Conservation (phyloP, 2,113 vertebrate genomes). For the Progne subis region DNA sequence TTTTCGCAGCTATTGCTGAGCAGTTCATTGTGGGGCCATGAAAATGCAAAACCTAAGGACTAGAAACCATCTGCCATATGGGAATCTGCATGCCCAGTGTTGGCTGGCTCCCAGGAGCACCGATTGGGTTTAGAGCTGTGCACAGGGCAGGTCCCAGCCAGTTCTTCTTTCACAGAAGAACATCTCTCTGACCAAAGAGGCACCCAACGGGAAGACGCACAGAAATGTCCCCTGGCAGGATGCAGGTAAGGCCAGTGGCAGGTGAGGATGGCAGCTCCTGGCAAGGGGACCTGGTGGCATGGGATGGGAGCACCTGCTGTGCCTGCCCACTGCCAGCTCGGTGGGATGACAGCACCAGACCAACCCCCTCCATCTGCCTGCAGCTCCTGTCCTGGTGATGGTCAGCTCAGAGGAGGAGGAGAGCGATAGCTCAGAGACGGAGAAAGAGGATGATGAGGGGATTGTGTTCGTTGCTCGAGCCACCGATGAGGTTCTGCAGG, state of each 20-base stretch:
- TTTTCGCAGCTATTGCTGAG: not conserved
- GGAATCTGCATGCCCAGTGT: not conserved
- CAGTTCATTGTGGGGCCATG: not conserved
- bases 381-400: constrained; percentile 79
- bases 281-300: not conserved
- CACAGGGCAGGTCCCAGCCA: not conserved
- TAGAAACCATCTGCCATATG: not conserved
- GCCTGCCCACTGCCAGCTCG: not conserved
- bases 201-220: constrained; percentile 79
- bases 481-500: constrained; percentile 81
- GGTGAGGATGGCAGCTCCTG: not conserved
- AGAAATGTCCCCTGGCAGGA: constrained; percentile 87
- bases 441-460: constrained; percentile 90
- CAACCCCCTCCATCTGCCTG: not conserved
- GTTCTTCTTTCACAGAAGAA: constrained; percentile 75
- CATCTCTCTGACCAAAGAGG: constrained; percentile 76
- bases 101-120: not conserved
- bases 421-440: constrained; percentile 79
- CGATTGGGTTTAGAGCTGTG: not conserved
- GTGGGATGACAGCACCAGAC: not conserved
- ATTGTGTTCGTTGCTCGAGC: constrained; percentile 91
- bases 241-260: constrained; percentile 76
- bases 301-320: not conserved
- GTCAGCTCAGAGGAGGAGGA: constrained; percentile 83
- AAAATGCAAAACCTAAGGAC: not conserved